These are phyloP conservation scores for Listronotus oregonensis DNA, from an alignment of 1,140 invertebrate species.

Conservation along the genomic window DNA sequence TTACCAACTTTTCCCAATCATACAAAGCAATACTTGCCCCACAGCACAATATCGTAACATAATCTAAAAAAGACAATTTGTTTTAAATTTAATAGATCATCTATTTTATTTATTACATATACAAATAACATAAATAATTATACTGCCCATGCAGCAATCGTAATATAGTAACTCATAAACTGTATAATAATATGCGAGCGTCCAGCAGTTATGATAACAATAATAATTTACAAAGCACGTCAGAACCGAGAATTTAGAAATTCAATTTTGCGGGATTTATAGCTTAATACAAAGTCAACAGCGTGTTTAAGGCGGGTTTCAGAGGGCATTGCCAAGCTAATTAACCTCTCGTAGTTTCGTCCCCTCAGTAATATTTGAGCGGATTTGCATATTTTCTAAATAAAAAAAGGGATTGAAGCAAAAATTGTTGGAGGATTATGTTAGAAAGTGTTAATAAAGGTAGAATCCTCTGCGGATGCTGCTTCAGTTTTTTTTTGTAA, in stretches of 20 bases:
- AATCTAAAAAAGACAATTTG: no score
- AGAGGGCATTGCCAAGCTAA: slow-evolving; percentile 15
- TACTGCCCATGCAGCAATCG: slow-evolving; percentile 2
- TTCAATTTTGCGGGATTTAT: slow-evolving; percentile 30
- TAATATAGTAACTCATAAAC: slow-evolving; percentile 1
- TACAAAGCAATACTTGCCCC: no score
- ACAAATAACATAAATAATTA: no score
- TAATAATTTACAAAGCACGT: slow-evolving; percentile 28
- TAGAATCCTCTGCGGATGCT: no score
- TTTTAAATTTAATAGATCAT: no score
- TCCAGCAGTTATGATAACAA: slow-evolving; percentile 30
- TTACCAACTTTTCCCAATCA: no score
- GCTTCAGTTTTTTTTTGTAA: no score
- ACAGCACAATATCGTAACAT: no score
- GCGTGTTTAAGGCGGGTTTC: slow-evolving; percentile 24
- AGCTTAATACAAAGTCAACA: slow-evolving; percentile 33
- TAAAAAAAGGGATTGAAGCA: background rate
- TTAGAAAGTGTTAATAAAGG: background rate
- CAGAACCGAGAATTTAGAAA: slow-evolving; percentile 31
- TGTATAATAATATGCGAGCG: slow-evolving; percentile 15
- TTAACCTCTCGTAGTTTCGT: slow-evolving; percentile 14
- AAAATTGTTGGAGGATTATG: background rate
- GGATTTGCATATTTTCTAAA: slow-evolving; percentile 11
- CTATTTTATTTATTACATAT: no score
- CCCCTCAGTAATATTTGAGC: background rate